These are phyloP conservation scores for Gonioctena quinquepunctata DNA, from an alignment of 1,140 invertebrate genomes.

Conservation along the genomic window DNA sequence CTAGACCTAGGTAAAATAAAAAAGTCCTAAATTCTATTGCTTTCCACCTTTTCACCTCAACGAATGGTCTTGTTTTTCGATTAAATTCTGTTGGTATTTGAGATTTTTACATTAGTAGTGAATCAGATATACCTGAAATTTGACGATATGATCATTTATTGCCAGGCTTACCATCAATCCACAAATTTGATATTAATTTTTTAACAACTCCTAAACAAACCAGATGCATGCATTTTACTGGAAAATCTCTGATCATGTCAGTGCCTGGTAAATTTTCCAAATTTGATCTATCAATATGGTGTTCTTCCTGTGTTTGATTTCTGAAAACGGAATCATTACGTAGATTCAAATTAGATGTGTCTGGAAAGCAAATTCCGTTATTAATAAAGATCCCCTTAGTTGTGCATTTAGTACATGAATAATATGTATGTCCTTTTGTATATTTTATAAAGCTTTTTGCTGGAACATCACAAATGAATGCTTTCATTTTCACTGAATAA, in stretches of 20 bases:
- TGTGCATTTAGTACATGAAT: too few relatives aligned
- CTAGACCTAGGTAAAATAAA: not conserved
- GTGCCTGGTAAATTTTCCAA: too few relatives aligned
- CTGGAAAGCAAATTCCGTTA: too few relatives aligned
- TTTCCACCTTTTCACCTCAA: not conserved
- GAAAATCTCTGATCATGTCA: too few relatives aligned
- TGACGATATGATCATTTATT: not conserved
- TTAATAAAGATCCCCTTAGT: too few relatives aligned
- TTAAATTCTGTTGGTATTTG: not conserved
- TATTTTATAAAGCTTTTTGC: not conserved
- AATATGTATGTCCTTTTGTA: slow-evolving; percentile 7
- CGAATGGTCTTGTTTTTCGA: not conserved
- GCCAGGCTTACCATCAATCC: not conserved
- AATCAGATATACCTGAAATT: not conserved
- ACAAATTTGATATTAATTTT: too few relatives aligned
- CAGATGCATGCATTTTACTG: too few relatives aligned
- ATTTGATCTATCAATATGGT: too few relatives aligned
- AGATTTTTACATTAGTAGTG: not conserved
- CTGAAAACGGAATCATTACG: too few relatives aligned
- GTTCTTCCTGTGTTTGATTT: too few relatives aligned
- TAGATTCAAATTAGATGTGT: too few relatives aligned
- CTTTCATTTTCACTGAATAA: not conserved
- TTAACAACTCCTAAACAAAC: too few relatives aligned
- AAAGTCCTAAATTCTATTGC: not conserved
- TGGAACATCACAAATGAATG: slow-evolving; percentile 6